Evolutionary conservation across 2,888 invertebrate species (phyloP).

Genomic region (Drosophila limbata): DNA sequence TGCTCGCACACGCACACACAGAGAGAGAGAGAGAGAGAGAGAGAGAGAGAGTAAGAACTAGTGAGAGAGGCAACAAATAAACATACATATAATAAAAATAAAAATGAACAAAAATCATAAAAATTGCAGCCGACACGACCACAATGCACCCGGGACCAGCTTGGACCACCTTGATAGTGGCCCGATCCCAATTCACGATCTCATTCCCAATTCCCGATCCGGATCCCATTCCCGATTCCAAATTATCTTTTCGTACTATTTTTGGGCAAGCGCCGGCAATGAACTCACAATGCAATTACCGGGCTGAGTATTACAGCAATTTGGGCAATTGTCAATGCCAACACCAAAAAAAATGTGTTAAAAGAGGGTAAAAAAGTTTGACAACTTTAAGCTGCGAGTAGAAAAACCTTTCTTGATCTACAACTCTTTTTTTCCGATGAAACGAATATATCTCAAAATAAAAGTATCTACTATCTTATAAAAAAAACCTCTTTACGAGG

Average conservation of each 20-base stretch:
- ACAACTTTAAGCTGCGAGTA: no score
- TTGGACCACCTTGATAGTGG: slow-evolving; percentile 72
- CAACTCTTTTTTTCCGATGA: no score
- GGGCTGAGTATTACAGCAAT: slow-evolving; percentile 3
- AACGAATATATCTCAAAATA: no score
- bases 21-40: no score
- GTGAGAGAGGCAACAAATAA: slow-evolving; percentile 67
- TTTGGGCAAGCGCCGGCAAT: slow-evolving; percentile 25
- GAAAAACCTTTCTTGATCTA: no score
- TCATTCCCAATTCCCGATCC: background rate
- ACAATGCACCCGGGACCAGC: slow-evolving; percentile 74
- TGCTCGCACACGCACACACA: slow-evolving; percentile 6
- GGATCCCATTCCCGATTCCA: background rate
- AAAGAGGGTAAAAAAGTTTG: background rate
- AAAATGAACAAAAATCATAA: slow-evolving; percentile 73
- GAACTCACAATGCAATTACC: slow-evolving; percentile 7
- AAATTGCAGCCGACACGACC: slow-evolving; percentile 78
- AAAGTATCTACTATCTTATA: no score
- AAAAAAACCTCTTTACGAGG: no score
- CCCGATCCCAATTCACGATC: slow-evolving; percentile 9
- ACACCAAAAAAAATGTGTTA: background rate
- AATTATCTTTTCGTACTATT: slow-evolving; percentile 40
- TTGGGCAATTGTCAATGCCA: background rate
- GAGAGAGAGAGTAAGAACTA: no score
- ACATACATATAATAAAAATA: slow-evolving; percentile 73